These are phyloP conservation scores for Formica aserva DNA, from an alignment of 2,888 invertebrate genomes.

Conservation along the genomic window DNA sequence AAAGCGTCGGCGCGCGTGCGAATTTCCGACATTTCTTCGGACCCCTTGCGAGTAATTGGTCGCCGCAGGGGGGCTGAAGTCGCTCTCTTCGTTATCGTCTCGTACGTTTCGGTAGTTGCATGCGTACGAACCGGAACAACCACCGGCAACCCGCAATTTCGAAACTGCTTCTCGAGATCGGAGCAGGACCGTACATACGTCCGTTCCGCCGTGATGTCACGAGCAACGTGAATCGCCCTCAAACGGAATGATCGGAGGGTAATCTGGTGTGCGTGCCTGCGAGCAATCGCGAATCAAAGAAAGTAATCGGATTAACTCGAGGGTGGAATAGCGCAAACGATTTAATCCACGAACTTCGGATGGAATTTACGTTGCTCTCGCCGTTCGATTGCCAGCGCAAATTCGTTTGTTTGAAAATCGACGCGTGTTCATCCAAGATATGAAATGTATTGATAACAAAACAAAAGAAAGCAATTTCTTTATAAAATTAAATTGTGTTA, in stretches of 20 bases:
- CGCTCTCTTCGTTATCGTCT: slow-evolving; percentile 70
- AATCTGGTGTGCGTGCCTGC: slow-evolving; percentile 63
- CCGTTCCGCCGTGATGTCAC: slow-evolving; percentile 61
- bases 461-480: slow-evolving; percentile 3
- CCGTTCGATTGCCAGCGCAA: slow-evolving; percentile 7
- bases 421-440: background rate
- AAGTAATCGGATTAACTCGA: slow-evolving; percentile 74
- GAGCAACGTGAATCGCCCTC: slow-evolving; percentile 52
- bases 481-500: background rate
- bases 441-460: background rate
- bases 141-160: slow-evolving; percentile 53
- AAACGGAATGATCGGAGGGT: slow-evolving; percentile 54
- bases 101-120: slow-evolving; percentile 68
- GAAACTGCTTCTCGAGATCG: slow-evolving; percentile 56
- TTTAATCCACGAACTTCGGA: slow-evolving; percentile 49
- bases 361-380: slow-evolving; percentile 29
- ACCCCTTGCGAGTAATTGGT: slow-evolving; percentile 69
- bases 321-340: slow-evolving; percentile 45
- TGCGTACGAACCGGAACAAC: slow-evolving; percentile 67
- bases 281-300: slow-evolving; percentile 76
- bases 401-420: slow-evolving; percentile 11
- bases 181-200: slow-evolving; percentile 37
- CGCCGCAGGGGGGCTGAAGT: slow-evolving; percentile 69
- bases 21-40: slow-evolving; percentile 60
- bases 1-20: slow-evolving; percentile 54